A percentile compares a stretch with the other conserved stretches of the same genome.
phyloP scores from a whole-genome alignment of 2,797 vertebrate species.

The Cossypha caffra region DNA sequence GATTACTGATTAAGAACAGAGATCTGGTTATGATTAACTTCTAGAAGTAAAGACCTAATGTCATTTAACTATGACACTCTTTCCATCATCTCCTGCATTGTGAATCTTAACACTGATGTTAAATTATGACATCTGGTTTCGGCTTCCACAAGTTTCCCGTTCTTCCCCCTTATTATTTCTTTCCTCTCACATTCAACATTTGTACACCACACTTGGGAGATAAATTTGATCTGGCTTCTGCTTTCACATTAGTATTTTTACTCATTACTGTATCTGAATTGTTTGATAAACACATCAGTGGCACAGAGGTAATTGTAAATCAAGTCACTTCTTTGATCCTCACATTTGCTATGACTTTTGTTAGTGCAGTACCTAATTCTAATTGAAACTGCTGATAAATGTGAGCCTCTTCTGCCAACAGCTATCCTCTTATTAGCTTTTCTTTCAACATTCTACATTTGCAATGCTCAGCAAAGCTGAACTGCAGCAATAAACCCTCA shows the following conservation, averaged over 20 bases:
- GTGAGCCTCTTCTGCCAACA: background rate
- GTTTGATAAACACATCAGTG: constrained; percentile 26
- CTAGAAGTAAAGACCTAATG: background rate
- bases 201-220: background rate
- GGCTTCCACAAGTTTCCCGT: background rate
- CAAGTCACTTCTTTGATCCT: constrained; percentile 12
- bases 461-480: constrained; percentile 21
- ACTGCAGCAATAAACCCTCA: background rate
- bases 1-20: background rate
- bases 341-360: background rate
- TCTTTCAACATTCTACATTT: background rate
- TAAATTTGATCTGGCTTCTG: background rate
- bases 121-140: background rate
- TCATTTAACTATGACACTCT: background rate
- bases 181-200: background rate
- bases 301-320: constrained; percentile 7
- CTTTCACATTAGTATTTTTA: background rate
- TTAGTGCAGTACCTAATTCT: background rate
- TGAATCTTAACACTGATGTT: background rate
- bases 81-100: background rate
- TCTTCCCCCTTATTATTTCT: background rate
- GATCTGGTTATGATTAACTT: background rate
- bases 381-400: constrained; percentile 7
- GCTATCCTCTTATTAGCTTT: constrained; percentile 15
- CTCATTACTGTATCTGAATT: background rate